Base-by-base conservation (phyloP, 2,113 vertebrate species). In the Gadus chalcogrammus region DNA sequence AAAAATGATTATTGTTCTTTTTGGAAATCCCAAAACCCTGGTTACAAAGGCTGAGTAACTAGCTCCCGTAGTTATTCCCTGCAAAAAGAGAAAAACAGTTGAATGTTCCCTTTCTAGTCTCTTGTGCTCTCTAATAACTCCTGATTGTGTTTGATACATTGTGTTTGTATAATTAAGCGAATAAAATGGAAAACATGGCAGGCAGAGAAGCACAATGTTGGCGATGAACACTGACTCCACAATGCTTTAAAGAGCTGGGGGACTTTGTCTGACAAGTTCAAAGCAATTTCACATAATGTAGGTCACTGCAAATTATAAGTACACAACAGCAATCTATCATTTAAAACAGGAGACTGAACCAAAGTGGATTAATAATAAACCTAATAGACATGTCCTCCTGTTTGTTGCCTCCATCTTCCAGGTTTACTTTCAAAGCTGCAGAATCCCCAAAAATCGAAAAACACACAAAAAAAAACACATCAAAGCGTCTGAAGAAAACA, bases 191-290 rank as follows among this genome's bases (percentile, higher is more conserved):
- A 73, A 74, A 79, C 61, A 58, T 74, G 73, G 58, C 52, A 69
- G 63, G 67, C 53, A 69, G 73, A 75, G 65, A 64, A 67, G 73
- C 55, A 78, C 55, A 63, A 77, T 61, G 35, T 24, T n/a, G 18
- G 71, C 55, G 72, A 60, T 73, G 65, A 63, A 31, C 76, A 52
- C 63, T 81, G 65, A 80, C 78, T 69, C 67, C 35, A 48, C 42
- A 53, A 69, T 22, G 62, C 74, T 82, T 72, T 31, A 2, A 78
- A 74, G 64, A 78, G 74, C 70, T 38, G 17, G 12, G 58, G 76
- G 67, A 71, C 72, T 88, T 86, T 87, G 79, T 83, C 83, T 73
- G 78, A 82, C 85, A 88, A 89, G 80, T 87, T 91, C 82, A 85
- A 83, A 87, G 80, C 84, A 56, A 84, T 89, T 89, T 89, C 35